phyloP scores from a whole-genome alignment of 2,797 vertebrate species.

The Amblyraja radiata region DNA sequence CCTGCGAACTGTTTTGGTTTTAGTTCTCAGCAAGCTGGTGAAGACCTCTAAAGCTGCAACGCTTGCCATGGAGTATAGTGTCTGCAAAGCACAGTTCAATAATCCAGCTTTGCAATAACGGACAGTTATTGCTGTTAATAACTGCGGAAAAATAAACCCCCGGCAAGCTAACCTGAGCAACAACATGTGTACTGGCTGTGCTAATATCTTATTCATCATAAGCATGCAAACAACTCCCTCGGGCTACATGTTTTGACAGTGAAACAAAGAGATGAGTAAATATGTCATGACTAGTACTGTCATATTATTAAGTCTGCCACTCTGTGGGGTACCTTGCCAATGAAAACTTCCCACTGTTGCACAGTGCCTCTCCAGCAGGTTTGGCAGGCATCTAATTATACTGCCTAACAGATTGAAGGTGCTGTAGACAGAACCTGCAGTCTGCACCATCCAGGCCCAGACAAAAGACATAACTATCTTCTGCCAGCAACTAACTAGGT shows the following conservation, averaged over 20 bases:
- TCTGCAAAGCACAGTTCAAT: neutral
- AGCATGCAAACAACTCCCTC: conserved; percentile 40
- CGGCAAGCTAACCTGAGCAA: neutral
- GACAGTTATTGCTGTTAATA: neutral
- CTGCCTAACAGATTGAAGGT: conserved; percentile 29
- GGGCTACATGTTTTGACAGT: conserved; percentile 41
- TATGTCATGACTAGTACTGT: conserved; percentile 41
- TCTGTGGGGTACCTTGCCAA: conserved; percentile 41
- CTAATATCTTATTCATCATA: conserved; percentile 15
- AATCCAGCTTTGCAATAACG: neutral
- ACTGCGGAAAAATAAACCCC: neutral
- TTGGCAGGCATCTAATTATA: conserved; percentile 33
- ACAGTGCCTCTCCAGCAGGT: neutral
- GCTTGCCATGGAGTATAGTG: neutral
- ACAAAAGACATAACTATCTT: neutral
- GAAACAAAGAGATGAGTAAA: conserved; percentile 43
- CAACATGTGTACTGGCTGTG: conserved; percentile 22
- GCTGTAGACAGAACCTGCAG: neutral
- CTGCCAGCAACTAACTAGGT: conserved; percentile 23
- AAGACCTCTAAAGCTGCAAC: neutral
- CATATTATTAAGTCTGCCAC: conserved; percentile 47
- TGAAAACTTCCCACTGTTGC: conserved; percentile 24
- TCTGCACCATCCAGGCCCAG: neutral
- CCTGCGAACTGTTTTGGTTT: too few relatives aligned
- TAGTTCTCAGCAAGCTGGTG: too few relatives aligned